Conservation (phyloP, 1,140 invertebrate species). For the Apis laboriosa region DNA sequence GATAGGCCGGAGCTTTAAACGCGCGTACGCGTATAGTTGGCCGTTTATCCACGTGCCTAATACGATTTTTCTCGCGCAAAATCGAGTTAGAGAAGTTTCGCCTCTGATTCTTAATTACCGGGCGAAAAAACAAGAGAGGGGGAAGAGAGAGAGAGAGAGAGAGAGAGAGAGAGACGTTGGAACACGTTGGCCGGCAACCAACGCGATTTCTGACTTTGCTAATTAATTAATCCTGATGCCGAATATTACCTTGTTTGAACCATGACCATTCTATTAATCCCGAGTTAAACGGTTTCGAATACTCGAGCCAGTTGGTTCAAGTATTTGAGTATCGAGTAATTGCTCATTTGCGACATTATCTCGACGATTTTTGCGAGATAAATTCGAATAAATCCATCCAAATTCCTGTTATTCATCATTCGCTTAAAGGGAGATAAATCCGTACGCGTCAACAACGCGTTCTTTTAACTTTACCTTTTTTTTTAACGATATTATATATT, state of each 20-base stretch:
- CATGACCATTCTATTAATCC: neutral
- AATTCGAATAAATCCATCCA: no score
- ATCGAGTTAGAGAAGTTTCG: neutral
- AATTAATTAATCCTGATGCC: constrained; percentile 23
- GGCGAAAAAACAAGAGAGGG: neutral
- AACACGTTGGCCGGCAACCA: no score
- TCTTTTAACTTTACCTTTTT: no score
- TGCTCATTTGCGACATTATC: neutral
- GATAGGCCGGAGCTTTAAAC: neutral
- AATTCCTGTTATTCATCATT: no score
- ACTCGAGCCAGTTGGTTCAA: neutral
- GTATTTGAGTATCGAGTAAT: neutral
- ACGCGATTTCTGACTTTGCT: neutral
- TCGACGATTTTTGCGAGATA: no score
- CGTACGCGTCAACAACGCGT: no score
- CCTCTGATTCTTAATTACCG: neutral
- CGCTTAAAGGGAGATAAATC: no score
- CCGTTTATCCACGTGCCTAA: neutral
- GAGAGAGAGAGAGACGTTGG: neutral
- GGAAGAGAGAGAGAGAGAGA: neutral
- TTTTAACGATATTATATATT: no score
- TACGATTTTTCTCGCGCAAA: neutral
- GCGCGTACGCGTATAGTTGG: neutral
- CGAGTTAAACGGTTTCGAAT: neutral
- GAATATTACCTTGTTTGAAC: neutral